phyloP scores from a whole-genome alignment of 2,113 vertebrate genomes.

The Mormyrus lacerda region DNA sequence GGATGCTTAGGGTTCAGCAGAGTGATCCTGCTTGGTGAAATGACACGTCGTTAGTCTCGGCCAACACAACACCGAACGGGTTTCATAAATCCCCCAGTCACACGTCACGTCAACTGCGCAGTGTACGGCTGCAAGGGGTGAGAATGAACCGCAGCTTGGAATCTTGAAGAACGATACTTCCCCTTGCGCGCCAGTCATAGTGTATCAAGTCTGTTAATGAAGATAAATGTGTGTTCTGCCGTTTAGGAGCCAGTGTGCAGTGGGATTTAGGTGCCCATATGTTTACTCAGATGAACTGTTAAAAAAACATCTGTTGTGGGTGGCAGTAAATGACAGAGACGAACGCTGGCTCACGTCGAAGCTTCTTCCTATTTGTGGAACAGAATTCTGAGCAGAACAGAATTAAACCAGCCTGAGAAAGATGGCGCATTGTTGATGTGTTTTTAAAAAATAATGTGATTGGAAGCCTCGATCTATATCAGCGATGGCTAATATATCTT shows the following conservation, averaged over 20 bases:
- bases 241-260: background rate
- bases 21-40: background rate
- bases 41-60: background rate
- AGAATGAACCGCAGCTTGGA: background rate
- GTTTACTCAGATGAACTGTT: background rate
- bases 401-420: background rate
- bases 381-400: background rate
- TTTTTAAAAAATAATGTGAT: background rate
- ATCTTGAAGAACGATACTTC: background rate
- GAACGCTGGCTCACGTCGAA: background rate
- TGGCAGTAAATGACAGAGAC: background rate
- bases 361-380: background rate
- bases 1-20: slow-evolving; percentile 10
- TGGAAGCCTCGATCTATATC: background rate
- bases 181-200: background rate
- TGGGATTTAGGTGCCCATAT: slow-evolving; percentile 30
- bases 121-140: background rate
- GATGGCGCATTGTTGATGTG: background rate
- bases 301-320: slow-evolving; percentile 14
- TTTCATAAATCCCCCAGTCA: background rate
- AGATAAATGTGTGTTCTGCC: slow-evolving; percentile 24
- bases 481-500: background rate
- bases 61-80: background rate
- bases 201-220: slow-evolving; percentile 9
- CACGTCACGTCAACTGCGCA: background rate